Conservation (phyloP, 2,888 invertebrate genomes). For the Harpalus rubripes region DNA sequence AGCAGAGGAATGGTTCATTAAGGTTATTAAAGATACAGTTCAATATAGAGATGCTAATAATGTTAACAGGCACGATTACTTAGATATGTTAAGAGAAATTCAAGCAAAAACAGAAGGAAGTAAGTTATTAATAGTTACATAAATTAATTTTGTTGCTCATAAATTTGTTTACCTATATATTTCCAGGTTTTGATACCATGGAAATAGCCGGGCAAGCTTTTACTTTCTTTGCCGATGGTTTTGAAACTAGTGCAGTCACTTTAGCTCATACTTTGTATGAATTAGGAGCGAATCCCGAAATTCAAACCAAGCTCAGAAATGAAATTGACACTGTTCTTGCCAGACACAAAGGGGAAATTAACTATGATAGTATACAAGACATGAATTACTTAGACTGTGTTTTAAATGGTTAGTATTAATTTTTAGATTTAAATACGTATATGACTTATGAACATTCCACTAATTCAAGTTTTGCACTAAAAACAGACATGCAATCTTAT, state of each 20-base stretch:
- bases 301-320: conserved; percentile 75
- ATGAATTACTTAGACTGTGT: conserved; percentile 78
- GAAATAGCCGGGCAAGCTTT: conserved; percentile 75
- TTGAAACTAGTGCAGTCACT: conserved; percentile 76
- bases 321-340: conserved; percentile 74
- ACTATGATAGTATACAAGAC: conserved; percentile 76
- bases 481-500: too few relatives aligned
- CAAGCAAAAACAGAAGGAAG: conserved; percentile 57
- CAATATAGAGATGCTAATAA: conserved; percentile 75
- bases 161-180: background rate
- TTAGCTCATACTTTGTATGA: conserved; percentile 68
- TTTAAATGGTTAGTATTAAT: conserved; percentile 72
- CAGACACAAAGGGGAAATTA: conserved; percentile 73
- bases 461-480: too few relatives aligned
- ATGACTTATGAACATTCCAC: too few relatives aligned
- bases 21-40: conserved; percentile 74
- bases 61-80: conserved; percentile 76
- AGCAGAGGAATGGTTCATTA: conserved; percentile 73
- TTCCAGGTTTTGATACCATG: conserved; percentile 71
- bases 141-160: background rate
- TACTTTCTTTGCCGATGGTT: conserved; percentile 77
- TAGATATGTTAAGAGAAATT: conserved; percentile 76
- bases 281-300: conserved; percentile 75
- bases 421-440: background rate
- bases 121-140: background rate